Evolutionary conservation across 2,888 invertebrate genomes (phyloP), one percentile per base, ranked within the genome.

Genomic region (Steinernema hermaphroditum): DNA sequence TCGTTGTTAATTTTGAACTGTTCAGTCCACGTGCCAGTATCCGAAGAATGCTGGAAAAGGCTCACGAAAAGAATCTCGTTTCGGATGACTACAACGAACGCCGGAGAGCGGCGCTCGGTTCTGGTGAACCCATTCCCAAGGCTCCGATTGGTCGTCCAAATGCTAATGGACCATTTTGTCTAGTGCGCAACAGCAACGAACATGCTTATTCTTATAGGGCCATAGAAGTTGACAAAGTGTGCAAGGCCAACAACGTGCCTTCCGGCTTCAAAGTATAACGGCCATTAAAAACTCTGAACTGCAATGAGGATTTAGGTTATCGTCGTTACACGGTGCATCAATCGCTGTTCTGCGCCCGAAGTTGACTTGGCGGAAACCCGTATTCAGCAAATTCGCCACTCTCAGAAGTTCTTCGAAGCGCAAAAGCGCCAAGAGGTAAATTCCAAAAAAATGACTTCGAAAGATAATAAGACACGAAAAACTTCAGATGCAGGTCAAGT

Each of bases 191-290:
- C 9, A 49, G 73, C 1, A 75, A 76, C 34, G 81, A 85, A 62
- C 84, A 84, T 54, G 79, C 82, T n/a, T 68, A 76, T n/a, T 72
- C 77, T 12, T 85, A 78, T 74, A 78, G 82, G 1, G 78, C 81
- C 0, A 74, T 81, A 43, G 85, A 85, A 50, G 79, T 85, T 24
- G 85, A 85, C 70, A 72, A 81, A n/a, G 84, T 83, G 0, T 75
- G 76, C 68, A 85, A 85, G 73, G 77, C 77, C 72, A 76, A 79
- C 57, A 77, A 80, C 16, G 62, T 83, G 6, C 73, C 77, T 69
- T 72, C 77, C 0, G 78, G 78, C 0, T 82, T 84, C 72, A 82
- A 81, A 73, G 80, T 82, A 24, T 69, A n/a, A n/a, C n/a, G n/a
- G n/a, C n/a, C n/a, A n/a, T n/a, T n/a, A n/a, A n/a, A n/a, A n/a